These are phyloP conservation scores for Serilophus lunatus DNA, from an alignment of 2,113 vertebrate genomes.

Conservation along the genomic window DNA sequence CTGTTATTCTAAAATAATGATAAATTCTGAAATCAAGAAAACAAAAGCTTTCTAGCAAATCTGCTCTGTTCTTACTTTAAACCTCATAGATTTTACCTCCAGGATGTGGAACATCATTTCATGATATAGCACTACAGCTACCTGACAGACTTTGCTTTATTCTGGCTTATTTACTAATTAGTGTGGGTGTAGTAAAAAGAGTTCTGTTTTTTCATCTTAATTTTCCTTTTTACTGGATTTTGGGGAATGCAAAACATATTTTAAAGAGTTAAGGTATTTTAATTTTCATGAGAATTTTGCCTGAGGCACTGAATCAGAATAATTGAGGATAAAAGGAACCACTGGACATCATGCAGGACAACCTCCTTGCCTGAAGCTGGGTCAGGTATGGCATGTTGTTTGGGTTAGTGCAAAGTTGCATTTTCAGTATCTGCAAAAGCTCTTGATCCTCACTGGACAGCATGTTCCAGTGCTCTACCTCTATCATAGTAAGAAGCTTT, in stretches of 20 bases:
- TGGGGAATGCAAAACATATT: not conserved
- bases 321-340: not conserved
- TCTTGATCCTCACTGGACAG: not conserved
- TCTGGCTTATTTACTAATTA: not conserved
- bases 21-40: constrained; percentile 25
- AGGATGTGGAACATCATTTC: not conserved
- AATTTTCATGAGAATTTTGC: not conserved
- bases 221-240: not conserved
- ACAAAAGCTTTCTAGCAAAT: constrained; percentile 57
- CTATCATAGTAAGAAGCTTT: not conserved
- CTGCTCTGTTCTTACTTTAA: constrained; percentile 4
- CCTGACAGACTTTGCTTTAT: not conserved
- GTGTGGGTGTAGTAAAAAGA: not conserved
- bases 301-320: not conserved
- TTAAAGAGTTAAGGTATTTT: not conserved
- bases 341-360: not conserved
- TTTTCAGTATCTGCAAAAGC: not conserved
- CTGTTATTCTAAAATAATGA: constrained; percentile 31
- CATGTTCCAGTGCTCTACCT: not conserved
- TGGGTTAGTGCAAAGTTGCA: not conserved
- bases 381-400: not conserved
- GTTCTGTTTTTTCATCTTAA: not conserved
- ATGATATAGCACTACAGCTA: not conserved
- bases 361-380: not conserved
- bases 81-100: not conserved